These are phyloP conservation scores for Synergus itoensis DNA, from an alignment of 2,888 invertebrate genomes.

Conservation along the genomic window DNA sequence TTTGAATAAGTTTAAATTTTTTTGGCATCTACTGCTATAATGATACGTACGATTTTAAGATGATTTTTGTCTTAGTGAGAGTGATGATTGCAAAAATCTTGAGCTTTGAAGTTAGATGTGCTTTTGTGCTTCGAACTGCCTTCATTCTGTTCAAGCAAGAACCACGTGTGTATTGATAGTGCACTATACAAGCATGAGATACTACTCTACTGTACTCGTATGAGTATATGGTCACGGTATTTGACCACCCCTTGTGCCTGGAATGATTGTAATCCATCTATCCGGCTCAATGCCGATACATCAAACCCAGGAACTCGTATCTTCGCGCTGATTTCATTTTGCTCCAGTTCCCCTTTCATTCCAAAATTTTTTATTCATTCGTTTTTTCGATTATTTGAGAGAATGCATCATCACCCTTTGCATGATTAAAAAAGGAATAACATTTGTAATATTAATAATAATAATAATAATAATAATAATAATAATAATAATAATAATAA, in stretches of 20 bases:
- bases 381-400: conserved; percentile 26
- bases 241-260: conserved; percentile 75
- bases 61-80: too few relatives aligned
- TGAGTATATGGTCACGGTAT: conserved; percentile 73
- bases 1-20: too few relatives aligned
- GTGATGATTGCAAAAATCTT: too few relatives aligned
- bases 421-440: background rate
- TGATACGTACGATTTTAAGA: too few relatives aligned
- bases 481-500: too few relatives aligned
- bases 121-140: background rate
- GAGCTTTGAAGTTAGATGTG: too few relatives aligned
- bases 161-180: conserved; percentile 55
- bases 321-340: conserved; percentile 57
- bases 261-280: conserved; percentile 78
- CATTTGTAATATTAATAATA: too few relatives aligned
- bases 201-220: conserved; percentile 22
- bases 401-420: background rate
- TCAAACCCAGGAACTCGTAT: conserved; percentile 66
- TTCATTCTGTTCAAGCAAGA: conserved; percentile 43
- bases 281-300: conserved; percentile 74
- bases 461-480: too few relatives aligned
- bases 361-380: background rate
- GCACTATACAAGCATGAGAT: conserved; percentile 50
- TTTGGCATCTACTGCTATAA: too few relatives aligned
- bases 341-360: conserved; percentile 32